These are phyloP conservation scores for Timandra comae DNA, from an alignment of 2,888 invertebrate species.

Conservation along the genomic window DNA sequence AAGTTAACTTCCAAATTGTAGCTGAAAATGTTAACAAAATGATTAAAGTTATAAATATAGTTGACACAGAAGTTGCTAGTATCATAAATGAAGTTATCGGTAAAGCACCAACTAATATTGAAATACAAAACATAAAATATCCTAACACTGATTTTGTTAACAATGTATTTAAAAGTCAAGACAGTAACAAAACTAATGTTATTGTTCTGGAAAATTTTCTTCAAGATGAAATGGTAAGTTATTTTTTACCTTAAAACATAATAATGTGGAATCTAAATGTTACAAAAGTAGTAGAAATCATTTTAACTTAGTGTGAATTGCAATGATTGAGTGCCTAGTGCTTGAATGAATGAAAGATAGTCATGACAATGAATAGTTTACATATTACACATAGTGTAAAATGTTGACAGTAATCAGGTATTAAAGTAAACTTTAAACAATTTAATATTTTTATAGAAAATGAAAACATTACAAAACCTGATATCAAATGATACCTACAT, in stretches of 20 bases:
- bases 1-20: slow-evolving; percentile 37
- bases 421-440: not conserved
- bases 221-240: slow-evolving; percentile 28
- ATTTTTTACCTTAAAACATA: not conserved
- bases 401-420: too few relatives aligned
- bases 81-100: slow-evolving; percentile 1
- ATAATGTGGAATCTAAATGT: too few relatives aligned
- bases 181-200: slow-evolving; percentile 24
- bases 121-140: not conserved
- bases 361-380: too few relatives aligned
- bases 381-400: too few relatives aligned
- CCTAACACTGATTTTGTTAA: not conserved
- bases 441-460: not conserved
- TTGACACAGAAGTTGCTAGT: too few relatives aligned
- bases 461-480: not conserved
- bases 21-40: slow-evolving; percentile 25
- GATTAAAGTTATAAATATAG: too few relatives aligned
- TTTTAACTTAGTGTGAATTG: too few relatives aligned
- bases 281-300: too few relatives aligned
- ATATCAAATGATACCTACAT: slow-evolving; percentile 29
- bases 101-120: slow-evolving; percentile 6
- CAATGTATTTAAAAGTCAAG: slow-evolving; percentile 7
- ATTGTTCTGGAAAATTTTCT: slow-evolving; percentile 31
- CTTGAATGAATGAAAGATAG: too few relatives aligned
- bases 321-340: too few relatives aligned